Conservation (phyloP, 37 sponge, comb jelly and placozoan genomes). For the Cladorhizidae sp. region DNA sequence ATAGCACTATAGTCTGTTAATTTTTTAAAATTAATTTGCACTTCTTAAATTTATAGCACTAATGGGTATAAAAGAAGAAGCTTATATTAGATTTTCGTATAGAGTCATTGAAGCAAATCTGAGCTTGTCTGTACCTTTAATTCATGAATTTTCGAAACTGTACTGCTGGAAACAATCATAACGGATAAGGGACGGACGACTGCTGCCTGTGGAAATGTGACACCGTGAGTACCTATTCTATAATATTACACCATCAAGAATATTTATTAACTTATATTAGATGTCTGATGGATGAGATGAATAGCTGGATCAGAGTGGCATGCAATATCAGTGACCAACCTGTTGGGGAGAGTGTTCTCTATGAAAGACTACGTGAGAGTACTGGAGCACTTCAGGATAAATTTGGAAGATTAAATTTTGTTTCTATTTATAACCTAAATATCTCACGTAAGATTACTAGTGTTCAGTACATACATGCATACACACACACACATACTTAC, state of each 20-base stretch:
- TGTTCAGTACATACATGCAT: too few species aligned
- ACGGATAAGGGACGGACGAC: neutral
- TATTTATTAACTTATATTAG: neutral
- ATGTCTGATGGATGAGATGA: neutral
- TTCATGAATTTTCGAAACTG: neutral
- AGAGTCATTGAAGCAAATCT: neutral
- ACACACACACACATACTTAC: too few species aligned
- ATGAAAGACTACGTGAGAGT: neutral
- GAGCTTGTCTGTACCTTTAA: neutral
- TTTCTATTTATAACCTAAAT: neutral
- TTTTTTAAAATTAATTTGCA: neutral
- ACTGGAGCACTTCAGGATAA: neutral
- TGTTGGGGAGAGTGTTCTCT: neutral
- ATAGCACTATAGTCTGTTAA: neutral
- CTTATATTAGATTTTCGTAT: neutral
- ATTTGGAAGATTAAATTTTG: neutral
- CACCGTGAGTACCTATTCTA: slow-evolving; percentile 8
- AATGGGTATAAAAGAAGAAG: neutral
- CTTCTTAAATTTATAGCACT: neutral
- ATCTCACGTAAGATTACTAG: too few species aligned
- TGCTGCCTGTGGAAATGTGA: neutral
- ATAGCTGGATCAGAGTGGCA: neutral
- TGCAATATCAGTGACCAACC: slow-evolving; percentile 1
- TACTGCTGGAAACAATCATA: neutral
- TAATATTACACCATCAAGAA: neutral